Percentiles rank a stretch among this genome's conserved stretches.
phyloP scores from a whole-genome alignment of 2,797 vertebrate species.

The Borostomias antarcticus region DNA sequence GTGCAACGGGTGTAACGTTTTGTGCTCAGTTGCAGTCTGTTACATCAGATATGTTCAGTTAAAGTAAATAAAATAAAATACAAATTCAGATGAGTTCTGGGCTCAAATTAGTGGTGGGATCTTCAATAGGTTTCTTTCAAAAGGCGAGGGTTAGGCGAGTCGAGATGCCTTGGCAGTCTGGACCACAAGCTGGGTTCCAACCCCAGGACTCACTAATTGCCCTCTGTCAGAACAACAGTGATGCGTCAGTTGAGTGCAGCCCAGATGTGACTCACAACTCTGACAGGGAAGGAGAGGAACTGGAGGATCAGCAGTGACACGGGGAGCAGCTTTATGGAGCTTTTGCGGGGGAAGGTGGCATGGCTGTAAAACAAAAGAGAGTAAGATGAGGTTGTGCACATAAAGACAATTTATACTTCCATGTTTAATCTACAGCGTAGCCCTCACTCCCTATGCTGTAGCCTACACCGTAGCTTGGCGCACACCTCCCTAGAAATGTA shows the following conservation, averaged over 20 bases:
- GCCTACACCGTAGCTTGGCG: too few species aligned
- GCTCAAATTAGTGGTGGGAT: constrained; percentile 31
- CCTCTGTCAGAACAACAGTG: constrained; percentile 57
- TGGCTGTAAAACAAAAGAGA: not conserved
- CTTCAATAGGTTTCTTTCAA: constrained; percentile 52
- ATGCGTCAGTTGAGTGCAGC: constrained; percentile 54
- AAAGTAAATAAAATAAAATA: too few species aligned
- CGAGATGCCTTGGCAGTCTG: constrained; percentile 48
- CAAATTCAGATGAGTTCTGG: constrained; percentile 43
- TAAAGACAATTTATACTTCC: not conserved
- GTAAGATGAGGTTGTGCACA: not conserved
- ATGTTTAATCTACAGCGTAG: too few species aligned
- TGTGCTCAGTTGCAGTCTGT: too few species aligned
- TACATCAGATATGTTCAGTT: too few species aligned
- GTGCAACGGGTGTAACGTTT: too few species aligned
- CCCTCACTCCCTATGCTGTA: too few species aligned
- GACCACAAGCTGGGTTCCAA: constrained; percentile 66
- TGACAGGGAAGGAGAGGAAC: constrained; percentile 21
- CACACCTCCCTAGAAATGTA: too few species aligned
- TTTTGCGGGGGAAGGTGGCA: not conserved
- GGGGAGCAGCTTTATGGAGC: not conserved
- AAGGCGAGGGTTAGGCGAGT: too few species aligned
- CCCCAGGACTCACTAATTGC: constrained; percentile 66
- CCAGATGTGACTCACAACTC: constrained; percentile 39
- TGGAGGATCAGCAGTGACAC: constrained; percentile 20